Evolutionary conservation across 1,140 invertebrate species (phyloP), one percentile per base, ranked within the genome.

Genomic region (Drosophila erecta): DNA sequence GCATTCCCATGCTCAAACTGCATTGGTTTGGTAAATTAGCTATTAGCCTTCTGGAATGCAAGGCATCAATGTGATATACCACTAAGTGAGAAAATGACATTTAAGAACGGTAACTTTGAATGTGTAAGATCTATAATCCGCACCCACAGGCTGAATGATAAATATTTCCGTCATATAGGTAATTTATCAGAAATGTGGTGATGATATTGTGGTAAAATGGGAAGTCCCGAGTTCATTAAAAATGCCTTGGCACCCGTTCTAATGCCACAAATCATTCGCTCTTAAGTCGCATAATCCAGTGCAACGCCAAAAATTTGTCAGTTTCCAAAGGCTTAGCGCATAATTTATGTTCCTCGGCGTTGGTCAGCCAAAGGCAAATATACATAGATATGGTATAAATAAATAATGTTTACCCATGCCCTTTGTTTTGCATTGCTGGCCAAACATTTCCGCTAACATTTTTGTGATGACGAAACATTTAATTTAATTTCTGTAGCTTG

Each of bases 221-320:
- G 41, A 56, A 69, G 33, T 69, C 49, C 22, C 53, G 66, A 33
- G 50, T 70, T 70, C 66, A 70, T 70, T 70, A 57, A 70, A 70
- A 70, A 70, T 47, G 47, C 62, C 40, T 55, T 55, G 49, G 49
- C 66, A 70, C 41, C 35, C 66, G 40, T 37, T 69, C 50, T 17
- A 57, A 70, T 56, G 57, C 66, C 51, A 70, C 66, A 70, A 70
- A 70, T 70, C 66, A 70, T 70, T 70, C 66, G 15, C 64, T 35
- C 33, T 20, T 37, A 70, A 66, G 60, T 50, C 62, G 12, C 62
- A 15, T 70, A 70, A 70, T 56, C 66, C 64, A 70, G 50, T 57
- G 64, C 64, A 70, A 67, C 62, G 66, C 64, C 41, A 70, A 70
- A 57, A 70, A 70, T 70, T 70, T 70, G 66, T 70, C 66, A 49